Evolutionary conservation across 2,888 invertebrate genomes (phyloP), one percentile per base, ranked within the genome.

Genomic region (Brachyptera putata): DNA sequence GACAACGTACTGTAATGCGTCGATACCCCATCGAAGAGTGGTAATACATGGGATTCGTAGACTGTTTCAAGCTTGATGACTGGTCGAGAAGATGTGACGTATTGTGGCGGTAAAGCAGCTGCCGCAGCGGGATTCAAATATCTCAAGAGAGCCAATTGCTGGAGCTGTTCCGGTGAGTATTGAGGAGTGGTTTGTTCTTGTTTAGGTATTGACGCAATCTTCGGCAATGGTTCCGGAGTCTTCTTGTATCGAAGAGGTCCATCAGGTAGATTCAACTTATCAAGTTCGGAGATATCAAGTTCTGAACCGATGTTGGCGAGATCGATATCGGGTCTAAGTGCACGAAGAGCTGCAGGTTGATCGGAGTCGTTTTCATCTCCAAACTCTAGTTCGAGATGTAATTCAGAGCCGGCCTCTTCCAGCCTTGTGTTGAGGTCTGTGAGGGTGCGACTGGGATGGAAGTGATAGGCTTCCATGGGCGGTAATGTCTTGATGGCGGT

Each of bases 401-500:
- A 74, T 74, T 92, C 91, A 1, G 91, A 90, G 2, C 93, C 93
- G 13, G 93, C 92, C 74, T 92, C 93, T 69, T 93, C 92, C 46
- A 94, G 79, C 60, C 87, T 86, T 57, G 89, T 89, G 69, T 92
- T 92, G 73, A 93, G 92, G 73, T 94, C 93, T 69, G 91, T 91
- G 22, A 93, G 78, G 1, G 89, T 89, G 74, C 88, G 90, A 69
- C 89, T 89, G 0, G 91, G 91, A 57, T 88, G 87, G 69, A 91
- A 92, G 71, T 91, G 91, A 76, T 88, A 91, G 65, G 84, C 86
- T 71, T 91, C 91, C 82, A 89, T 85, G 0, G 93, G 92, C 4
- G 92, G 93, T 48, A 93, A 73, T 0, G 94, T 95, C 73, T 94
- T 94, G 1, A 91, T 92, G 0, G 94, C 93, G 0, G 92, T 92